Percentiles rank a stretch among this genome's conserved stretches.
These are phyloP conservation scores for Poeciliopsis turrubarensis DNA, from an alignment of 2,113 vertebrate species.

Conservation along the genomic window DNA sequence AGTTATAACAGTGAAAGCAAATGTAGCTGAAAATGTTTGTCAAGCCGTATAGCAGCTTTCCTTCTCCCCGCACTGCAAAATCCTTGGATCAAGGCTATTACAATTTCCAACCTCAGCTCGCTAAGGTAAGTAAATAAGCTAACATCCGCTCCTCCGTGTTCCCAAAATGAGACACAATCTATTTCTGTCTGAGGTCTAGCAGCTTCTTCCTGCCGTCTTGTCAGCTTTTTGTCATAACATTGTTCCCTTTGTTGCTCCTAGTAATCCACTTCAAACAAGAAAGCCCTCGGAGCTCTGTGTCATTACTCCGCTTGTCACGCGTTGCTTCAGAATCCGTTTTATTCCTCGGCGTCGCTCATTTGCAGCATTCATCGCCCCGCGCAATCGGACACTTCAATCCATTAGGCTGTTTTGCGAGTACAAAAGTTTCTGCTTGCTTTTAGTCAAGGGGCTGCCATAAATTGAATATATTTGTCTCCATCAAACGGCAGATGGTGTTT, in stretches of 20 bases:
- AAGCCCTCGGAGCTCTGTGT: conserved; percentile 57
- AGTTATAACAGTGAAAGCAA: background rate
- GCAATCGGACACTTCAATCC: conserved; percentile 63
- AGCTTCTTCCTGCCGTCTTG: conserved; percentile 54
- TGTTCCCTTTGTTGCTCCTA: conserved; percentile 62
- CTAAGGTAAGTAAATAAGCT: conserved; percentile 40
- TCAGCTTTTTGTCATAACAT: conserved; percentile 63
- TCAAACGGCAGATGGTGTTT: conserved; percentile 50
- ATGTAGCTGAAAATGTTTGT: background rate
- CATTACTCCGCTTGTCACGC: conserved; percentile 67
- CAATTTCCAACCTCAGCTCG: background rate
- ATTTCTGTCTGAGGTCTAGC: conserved; percentile 64
- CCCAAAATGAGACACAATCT: conserved; percentile 51
- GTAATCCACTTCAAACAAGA: conserved; percentile 69
- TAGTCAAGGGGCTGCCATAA: conserved; percentile 49
- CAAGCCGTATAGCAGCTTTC: background rate
- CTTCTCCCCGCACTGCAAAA: background rate
- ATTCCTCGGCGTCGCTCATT: conserved; percentile 56
- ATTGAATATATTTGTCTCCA: conserved; percentile 62
- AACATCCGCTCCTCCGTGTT: conserved; percentile 24
- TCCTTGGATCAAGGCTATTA: background rate
- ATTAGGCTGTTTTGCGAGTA: conserved; percentile 63
- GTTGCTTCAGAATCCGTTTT: conserved; percentile 53
- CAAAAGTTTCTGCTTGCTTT: conserved; percentile 56
- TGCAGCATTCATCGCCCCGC: conserved; percentile 43